A percentile compares a stretch with the other conserved stretches of the same genome.
Evolutionary conservation across 2,888 invertebrate genomes (phyloP).

Genomic region (Mesochorus sp.): DNA sequence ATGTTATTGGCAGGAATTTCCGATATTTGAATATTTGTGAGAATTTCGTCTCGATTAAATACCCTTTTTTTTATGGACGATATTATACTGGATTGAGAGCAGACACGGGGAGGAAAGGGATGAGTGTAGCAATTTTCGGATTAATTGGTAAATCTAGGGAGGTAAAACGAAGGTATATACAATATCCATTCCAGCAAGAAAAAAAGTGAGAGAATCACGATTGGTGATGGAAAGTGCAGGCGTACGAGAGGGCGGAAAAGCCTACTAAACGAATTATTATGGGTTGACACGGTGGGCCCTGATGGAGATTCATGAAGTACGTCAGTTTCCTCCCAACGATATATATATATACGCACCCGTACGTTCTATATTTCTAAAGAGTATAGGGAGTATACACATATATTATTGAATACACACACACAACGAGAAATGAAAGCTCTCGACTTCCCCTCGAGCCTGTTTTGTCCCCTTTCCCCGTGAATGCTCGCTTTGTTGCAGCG

Average conservation of each 20-base stretch:
- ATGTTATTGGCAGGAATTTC: constrained; percentile 5
- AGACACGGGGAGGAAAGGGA: neutral
- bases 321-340: constrained; percentile 18
- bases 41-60: neutral
- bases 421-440: constrained; percentile 64
- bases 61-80: constrained; percentile 10
- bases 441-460: constrained; percentile 4
- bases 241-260: constrained; percentile 63
- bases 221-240: neutral
- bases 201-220: neutral
- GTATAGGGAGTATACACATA: neutral
- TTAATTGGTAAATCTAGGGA: constrained; percentile 75
- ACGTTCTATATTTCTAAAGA: neutral
- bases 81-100: neutral
- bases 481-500: constrained; percentile 65
- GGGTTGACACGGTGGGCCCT: constrained; percentile 39
- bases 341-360: neutral
- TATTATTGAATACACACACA: constrained; percentile 18
- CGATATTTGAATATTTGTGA: constrained; percentile 9
- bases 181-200: neutral
- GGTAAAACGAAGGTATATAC: neutral
- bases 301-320: constrained; percentile 38
- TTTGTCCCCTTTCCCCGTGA: constrained; percentile 64
- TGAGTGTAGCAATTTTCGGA: constrained; percentile 71
- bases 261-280: constrained; percentile 73